A percentile compares a stretch with the other conserved stretches of the same genome.
These are phyloP conservation scores for Penaeus monodon DNA, from an alignment of 2,888 invertebrate species.

Conservation along the genomic window DNA sequence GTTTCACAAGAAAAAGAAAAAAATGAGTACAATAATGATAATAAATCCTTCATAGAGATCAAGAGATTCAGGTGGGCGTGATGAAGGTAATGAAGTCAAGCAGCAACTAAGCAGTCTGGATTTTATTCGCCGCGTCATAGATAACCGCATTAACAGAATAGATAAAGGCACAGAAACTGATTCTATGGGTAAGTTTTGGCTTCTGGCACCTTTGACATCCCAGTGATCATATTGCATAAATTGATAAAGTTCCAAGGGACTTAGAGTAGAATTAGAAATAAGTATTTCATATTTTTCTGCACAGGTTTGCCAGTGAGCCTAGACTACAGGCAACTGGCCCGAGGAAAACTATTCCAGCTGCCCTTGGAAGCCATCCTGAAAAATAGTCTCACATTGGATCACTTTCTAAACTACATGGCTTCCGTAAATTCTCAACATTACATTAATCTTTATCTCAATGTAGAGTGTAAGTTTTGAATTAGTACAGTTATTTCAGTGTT, in stretches of 20 bases:
- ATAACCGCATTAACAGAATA: slow-evolving; percentile 75
- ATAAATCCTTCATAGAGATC: slow-evolving; percentile 46
- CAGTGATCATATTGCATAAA: neutral
- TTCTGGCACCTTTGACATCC: too few species aligned
- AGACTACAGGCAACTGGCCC: slow-evolving; percentile 56
- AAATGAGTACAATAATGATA: too few species aligned
- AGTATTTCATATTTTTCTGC: neutral
- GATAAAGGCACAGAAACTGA: slow-evolving; percentile 72
- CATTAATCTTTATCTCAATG: slow-evolving; percentile 83
- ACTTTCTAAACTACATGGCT: slow-evolving; percentile 83
- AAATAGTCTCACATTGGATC: slow-evolving; percentile 82
- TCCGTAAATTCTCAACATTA: slow-evolving; percentile 79
- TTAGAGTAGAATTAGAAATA: too few species aligned
- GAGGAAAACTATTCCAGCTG: slow-evolving; percentile 75
- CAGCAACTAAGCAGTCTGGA: slow-evolving; percentile 87
- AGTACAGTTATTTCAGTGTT: too few species aligned
- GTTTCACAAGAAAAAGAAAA: too few species aligned
- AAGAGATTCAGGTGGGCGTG: slow-evolving; percentile 58
- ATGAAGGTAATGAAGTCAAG: slow-evolving; percentile 71
- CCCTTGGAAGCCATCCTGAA: slow-evolving; percentile 81
- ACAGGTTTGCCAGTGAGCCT: slow-evolving; percentile 62
- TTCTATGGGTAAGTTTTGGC: slow-evolving; percentile 66
- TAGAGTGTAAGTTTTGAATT: slow-evolving; percentile 80
- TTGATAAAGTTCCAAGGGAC: neutral
- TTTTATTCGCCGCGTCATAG: slow-evolving; percentile 83